These are phyloP conservation scores for Alentia gelatinosa DNA, from an alignment of 2,888 invertebrate species.

Conservation along the genomic window DNA sequence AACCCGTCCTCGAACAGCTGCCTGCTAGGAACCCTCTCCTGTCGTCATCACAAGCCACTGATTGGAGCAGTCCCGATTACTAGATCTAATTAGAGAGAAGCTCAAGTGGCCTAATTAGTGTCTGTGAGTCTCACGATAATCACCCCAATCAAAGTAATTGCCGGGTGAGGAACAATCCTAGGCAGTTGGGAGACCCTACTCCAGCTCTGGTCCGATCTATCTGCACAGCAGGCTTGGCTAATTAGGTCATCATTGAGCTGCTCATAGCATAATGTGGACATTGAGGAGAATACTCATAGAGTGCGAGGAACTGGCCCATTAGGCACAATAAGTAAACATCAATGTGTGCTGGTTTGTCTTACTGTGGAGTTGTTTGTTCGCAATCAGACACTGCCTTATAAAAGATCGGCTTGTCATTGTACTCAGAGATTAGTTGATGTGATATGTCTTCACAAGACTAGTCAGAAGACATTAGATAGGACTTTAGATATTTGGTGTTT, in stretches of 20 bases:
- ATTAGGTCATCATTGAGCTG: constrained; percentile 1
- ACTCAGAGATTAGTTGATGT: no score
- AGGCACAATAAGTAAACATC: not conserved
- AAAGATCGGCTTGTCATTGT: no score
- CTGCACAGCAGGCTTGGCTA: not conserved
- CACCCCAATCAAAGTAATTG: constrained; percentile 4
- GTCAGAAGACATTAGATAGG: no score
- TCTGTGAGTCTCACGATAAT: not conserved
- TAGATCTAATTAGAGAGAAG: not conserved
- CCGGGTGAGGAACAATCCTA: not conserved
- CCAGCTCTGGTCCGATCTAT: not conserved
- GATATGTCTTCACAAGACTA: no score
- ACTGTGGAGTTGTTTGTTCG: no score
- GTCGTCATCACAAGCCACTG: no score
- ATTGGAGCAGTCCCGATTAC: not conserved
- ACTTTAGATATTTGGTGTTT: no score
- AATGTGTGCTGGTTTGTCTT: no score
- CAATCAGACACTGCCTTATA: no score
- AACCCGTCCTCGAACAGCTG: no score
- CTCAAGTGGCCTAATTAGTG: constrained; percentile 2
- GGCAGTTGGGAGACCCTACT: not conserved
- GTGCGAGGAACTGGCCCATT: not conserved
- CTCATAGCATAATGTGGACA: not conserved
- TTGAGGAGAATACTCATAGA: not conserved
- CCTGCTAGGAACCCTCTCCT: no score